These are phyloP conservation scores for Mimas tiliae DNA, from an alignment of 2,888 invertebrate species.

Conservation along the genomic window DNA sequence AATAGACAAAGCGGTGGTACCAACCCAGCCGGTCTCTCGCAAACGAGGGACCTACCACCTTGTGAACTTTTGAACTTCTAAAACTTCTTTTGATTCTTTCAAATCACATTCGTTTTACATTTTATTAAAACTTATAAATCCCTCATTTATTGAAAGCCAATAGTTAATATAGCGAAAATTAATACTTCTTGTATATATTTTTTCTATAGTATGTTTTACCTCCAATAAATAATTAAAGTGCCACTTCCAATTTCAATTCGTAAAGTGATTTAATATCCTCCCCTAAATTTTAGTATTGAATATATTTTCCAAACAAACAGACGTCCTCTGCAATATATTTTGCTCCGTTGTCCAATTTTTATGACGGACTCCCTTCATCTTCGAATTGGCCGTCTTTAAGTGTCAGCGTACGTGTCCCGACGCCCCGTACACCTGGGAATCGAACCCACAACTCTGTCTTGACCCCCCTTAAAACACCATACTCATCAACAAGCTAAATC, in stretches of 20 bases:
- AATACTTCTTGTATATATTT: neutral
- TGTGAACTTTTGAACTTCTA: no score
- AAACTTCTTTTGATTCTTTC: no score
- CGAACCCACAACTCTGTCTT: constrained; percentile 80
- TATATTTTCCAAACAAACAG: constrained; percentile 32
- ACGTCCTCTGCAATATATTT: constrained; percentile 52
- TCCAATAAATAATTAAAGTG: neutral
- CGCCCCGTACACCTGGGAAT: constrained; percentile 83
- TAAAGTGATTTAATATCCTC: constrained; percentile 1
- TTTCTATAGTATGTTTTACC: neutral
- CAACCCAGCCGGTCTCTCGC: no score
- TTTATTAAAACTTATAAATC: no score
- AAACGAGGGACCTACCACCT: no score
- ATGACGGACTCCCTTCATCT: constrained; percentile 83
- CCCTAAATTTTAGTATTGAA: neutral
- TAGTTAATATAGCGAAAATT: no score
- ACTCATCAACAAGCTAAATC: constrained; percentile 41
- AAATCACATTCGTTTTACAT: no score
- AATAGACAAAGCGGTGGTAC: no score
- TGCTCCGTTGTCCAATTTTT: constrained; percentile 77
- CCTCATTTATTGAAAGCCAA: no score
- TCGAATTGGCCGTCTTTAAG: constrained; percentile 79
- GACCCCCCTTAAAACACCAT: constrained; percentile 66
- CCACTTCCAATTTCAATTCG: neutral
- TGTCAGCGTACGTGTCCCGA: constrained; percentile 77